These are phyloP conservation scores for Branchipolynoe longqiensis DNA, from an alignment of 2,888 invertebrate species.

Conservation along the genomic window DNA sequence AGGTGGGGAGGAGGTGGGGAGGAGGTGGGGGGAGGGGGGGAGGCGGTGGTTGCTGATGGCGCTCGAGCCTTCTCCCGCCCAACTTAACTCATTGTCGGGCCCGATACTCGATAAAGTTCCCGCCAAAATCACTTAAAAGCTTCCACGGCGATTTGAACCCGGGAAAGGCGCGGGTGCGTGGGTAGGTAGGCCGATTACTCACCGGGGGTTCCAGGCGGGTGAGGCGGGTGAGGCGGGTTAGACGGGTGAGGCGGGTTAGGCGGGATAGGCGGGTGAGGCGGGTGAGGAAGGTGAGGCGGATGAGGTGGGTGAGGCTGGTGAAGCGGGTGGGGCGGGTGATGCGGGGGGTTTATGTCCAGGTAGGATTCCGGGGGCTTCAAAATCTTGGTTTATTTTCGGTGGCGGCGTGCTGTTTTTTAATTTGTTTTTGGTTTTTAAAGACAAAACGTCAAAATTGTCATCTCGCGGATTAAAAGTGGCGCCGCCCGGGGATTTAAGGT, in stretches of 20 bases:
- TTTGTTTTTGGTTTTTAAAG: no score
- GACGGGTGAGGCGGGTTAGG: no score
- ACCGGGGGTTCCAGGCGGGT: not conserved
- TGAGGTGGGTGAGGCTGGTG: not conserved
- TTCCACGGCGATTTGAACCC: not conserved
- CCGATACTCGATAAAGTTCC: slow-evolving; percentile 28
- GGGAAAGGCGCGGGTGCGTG: not conserved
- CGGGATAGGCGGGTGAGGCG: no score
- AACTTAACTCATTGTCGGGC: slow-evolving; percentile 29
- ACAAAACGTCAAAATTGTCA: slow-evolving; percentile 22
- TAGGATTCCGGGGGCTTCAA: not conserved
- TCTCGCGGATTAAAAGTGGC: slow-evolving; percentile 11
- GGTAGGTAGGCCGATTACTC: not conserved
- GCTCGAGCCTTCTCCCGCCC: not conserved
- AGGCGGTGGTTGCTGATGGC: slow-evolving; percentile 22
- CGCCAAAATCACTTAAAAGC: slow-evolving; percentile 51
- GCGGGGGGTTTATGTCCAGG: not conserved
- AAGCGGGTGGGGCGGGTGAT: not conserved
- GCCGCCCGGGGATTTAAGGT: not conserved
- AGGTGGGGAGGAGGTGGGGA: no score
- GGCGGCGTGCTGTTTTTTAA: no score
- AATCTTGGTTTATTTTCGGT: slow-evolving; percentile 4
- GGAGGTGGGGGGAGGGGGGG: no score
- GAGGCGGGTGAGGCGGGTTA: no score
- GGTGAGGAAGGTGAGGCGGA: not conserved